Evolutionary conservation across 2,797 vertebrate species (phyloP).

Genomic region (Lutra lutra): DNA sequence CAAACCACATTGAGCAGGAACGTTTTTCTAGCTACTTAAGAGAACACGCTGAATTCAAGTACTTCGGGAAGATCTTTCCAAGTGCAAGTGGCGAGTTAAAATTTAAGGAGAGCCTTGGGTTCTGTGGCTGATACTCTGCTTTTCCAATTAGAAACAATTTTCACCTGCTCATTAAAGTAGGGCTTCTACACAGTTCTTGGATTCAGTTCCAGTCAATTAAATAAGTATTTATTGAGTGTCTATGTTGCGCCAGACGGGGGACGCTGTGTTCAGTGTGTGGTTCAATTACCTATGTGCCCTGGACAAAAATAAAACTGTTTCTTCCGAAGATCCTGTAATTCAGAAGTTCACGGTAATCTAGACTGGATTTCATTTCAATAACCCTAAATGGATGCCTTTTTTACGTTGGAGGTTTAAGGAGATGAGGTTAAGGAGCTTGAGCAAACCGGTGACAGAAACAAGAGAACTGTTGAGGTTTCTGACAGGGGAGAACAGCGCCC

Average conservation of each 20-base stretch:
- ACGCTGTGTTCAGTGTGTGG: background rate
- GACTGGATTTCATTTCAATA: background rate
- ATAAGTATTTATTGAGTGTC: constrained; percentile 47
- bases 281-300: background rate
- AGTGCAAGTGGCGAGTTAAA: background rate
- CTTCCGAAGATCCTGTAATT: background rate
- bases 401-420: background rate
- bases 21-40: background rate
- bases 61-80: background rate
- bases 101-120: background rate
- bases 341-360: background rate
- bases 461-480: background rate
- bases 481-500: accelerated
- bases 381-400: background rate
- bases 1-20: background rate
- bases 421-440: background rate
- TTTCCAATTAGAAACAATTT: constrained; percentile 25
- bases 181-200: background rate
- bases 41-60: background rate
- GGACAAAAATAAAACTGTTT: constrained; percentile 12
- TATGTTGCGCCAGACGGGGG: background rate
- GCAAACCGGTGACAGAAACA: background rate
- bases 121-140: background rate
- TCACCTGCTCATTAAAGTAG: constrained; percentile 20
- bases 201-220: constrained; percentile 54